Base-by-base conservation (phyloP, 2,888 invertebrate genomes). In the Magallana nippona region DNA sequence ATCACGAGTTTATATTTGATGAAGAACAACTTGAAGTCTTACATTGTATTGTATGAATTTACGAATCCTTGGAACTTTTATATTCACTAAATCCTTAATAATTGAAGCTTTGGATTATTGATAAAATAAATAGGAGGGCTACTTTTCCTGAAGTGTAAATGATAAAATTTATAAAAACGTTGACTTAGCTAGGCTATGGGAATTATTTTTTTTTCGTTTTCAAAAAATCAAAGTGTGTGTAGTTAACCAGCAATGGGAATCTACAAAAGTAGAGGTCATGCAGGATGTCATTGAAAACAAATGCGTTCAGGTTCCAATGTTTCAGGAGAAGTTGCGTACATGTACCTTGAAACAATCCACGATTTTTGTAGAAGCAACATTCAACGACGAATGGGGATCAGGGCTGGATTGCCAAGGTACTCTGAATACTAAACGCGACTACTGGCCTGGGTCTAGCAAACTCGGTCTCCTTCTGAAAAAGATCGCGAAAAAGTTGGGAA, bases 341-440 rank as follows among this genome's bases (percentile, higher is more conserved):
- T n/a, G 82, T 19, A 27, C 44, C 3, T 62, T 55, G 15, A 62
- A 82, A 19, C 44, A 55, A 55, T 22, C 8, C 5, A 55, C 71
- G 5, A 19, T 71, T 13, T 82, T 82, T 2, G 82, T 71, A 10
- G 82, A 63, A 44, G 15, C 82, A 32, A 63, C 55, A 15, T 71
- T 71, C 55, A 82, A 82, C 10, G 32, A 82, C 55, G 82, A 82
- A n/a, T 82, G 71, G 82, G 82, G 82, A 3, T 71, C 71, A 5
- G 82, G 82, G 1, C 82, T 82, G 2, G 71, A 82, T 27, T 13
- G n/a, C 55, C 55, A 71, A 11, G 81, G 81, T 10, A 81, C 81
- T 3, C 15, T 15, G 11, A 60, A 81, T 19, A 60, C 81, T n/a
- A 27, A 58, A 56, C 57, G 32, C 27, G 56, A 63, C 2, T 19